Base-by-base conservation (phyloP, 1,140 invertebrate genomes). In the Cyphomyrmex costatus region DNA sequence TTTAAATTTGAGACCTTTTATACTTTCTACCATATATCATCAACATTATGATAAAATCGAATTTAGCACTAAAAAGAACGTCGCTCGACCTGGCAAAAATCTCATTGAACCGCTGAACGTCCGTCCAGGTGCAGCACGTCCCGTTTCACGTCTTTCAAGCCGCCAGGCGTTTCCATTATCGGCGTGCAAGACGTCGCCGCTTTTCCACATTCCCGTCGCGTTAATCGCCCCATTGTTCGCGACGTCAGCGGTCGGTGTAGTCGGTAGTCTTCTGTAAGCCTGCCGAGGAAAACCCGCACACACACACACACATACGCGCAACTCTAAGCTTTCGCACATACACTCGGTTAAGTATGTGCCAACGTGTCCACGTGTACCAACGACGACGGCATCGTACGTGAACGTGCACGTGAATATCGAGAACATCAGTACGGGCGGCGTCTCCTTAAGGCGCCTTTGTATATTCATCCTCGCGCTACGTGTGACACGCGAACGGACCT, bases 211-310 rank as follows among this genome's bases (percentile, higher is more conserved):
- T 51, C 70, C 56, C 79, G 33, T 53, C 87, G 66, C 89, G 88
- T 91, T 90, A 92, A 92, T 92, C 90, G 91, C 77, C 66, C 91
- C 70, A 92, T 92, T 92, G 90, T 92, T 92, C 91, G 88, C 66
- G 61, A 76, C 73, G 79, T 85, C 58, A 74, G 74, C 36, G 71
- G 88, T 58, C 51, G 70, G 70, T 46, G 71, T 88, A 70, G 86
- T 85, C 60, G 88, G 74, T 68, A 86, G 85, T 87, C 88, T 89
- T 87, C 58, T 68, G 46, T 89, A 78, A 90, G 88, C 89, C 88
- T 89, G 77, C 73, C 65, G 68, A 78, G 66, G 66, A 66, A 83
- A 83, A 83, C 68, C 68, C 84, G 73, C 76, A 33, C 60, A 46
- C 70, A 85, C 70, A 56, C 60, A 46, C 60, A 85, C 53, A 58